These are phyloP conservation scores for Andricus curvator DNA, from an alignment of 2,888 invertebrate genomes.

Conservation along the genomic window DNA sequence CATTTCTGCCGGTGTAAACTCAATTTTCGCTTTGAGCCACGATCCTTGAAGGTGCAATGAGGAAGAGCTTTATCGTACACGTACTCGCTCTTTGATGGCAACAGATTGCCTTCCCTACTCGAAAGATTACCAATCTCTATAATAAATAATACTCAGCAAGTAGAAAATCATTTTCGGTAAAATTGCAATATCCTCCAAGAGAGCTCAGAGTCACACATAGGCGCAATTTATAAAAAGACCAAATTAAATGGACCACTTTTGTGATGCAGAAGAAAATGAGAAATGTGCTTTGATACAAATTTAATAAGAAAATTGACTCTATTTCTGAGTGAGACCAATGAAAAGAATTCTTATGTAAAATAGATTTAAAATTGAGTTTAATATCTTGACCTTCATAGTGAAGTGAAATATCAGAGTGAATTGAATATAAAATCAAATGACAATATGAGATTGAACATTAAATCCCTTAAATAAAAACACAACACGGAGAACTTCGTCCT, in stretches of 20 bases:
- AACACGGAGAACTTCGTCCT: no score
- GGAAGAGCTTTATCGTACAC: neutral
- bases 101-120: neutral
- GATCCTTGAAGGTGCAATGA: neutral
- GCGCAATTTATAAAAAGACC: neutral
- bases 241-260: neutral
- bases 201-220: neutral
- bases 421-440: neutral
- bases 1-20: neutral
- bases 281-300: neutral
- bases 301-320: neutral
- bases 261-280: neutral
- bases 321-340: neutral
- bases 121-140: neutral
- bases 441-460: neutral
- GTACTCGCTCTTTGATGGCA: conserved; percentile 1
- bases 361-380: no score
- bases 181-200: neutral
- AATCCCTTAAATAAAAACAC: no score
- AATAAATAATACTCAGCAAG: neutral
- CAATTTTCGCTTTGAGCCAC: conserved; percentile 1
- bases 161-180: neutral
- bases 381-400: no score
- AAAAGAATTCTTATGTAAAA: neutral
- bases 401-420: neutral